Percentiles rank a stretch among this genome's conserved stretches.
phyloP scores from a whole-genome alignment of 1,140 invertebrate genomes.

The Batillaria attramentaria region DNA sequence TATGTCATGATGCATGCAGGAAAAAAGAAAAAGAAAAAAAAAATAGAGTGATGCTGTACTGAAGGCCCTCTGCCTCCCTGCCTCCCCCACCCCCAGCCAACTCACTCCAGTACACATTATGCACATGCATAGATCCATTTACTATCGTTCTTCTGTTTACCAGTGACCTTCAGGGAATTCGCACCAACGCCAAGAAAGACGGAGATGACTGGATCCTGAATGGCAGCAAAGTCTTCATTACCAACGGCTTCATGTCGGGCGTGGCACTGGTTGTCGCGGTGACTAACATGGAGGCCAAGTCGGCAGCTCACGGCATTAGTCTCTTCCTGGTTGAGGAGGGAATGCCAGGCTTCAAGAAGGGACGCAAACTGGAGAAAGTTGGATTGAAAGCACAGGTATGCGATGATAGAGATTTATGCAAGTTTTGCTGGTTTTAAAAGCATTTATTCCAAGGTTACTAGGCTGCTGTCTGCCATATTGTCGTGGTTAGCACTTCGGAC shows the following conservation, averaged over 20 bases:
- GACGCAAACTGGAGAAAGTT: conserved; percentile 73
- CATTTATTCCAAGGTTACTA: no score
- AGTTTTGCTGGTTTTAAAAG: conserved; percentile 2
- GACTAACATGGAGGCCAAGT: conserved; percentile 71
- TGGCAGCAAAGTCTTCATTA: conserved; percentile 74
- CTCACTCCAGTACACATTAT: background rate
- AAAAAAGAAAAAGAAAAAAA: no score
- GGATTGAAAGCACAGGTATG: conserved; percentile 71
- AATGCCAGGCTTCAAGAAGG: conserved; percentile 73
- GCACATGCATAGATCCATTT: background rate
- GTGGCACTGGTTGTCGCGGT: conserved; percentile 74
- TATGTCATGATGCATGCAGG: no score
- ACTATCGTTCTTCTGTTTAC: no score
- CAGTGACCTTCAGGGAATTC: conserved; percentile 72
- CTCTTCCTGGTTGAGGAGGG: conserved; percentile 73
- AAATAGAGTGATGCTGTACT: no score
- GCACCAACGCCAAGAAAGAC: conserved; percentile 72
- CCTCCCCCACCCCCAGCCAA: background rate
- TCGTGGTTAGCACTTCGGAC: no score
- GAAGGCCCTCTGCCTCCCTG: no score
- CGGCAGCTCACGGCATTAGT: conserved; percentile 73
- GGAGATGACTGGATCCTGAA: conserved; percentile 74
- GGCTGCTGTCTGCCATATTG: no score
- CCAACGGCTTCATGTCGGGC: conserved; percentile 73
- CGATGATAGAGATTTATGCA: conserved; percentile 6